These are phyloP conservation scores for Ia io DNA, from an alignment of 2,113 vertebrate genomes.

Conservation along the genomic window DNA sequence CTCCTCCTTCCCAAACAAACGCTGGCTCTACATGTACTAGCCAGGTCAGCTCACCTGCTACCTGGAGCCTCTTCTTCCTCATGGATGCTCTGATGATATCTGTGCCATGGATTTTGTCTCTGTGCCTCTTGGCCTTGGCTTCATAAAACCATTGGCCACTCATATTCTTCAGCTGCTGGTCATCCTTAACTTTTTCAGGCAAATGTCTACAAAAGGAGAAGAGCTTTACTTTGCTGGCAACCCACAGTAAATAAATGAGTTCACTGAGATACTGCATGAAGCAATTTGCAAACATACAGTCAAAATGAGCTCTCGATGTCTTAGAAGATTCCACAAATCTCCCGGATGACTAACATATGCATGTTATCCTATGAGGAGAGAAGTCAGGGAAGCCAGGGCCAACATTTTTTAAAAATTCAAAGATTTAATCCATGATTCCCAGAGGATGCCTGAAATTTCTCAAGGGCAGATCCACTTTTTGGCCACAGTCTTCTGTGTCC, in stretches of 20 bases:
- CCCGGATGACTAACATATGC: conserved; percentile 7
- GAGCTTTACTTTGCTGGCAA: conserved; percentile 29
- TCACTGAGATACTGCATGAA: background rate
- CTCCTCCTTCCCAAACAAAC: background rate
- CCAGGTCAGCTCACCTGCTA: conserved; percentile 80
- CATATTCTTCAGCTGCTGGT: conserved; percentile 88
- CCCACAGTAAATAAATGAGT: conserved; percentile 41
- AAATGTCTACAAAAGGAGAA: conserved; percentile 84
- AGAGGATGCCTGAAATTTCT: background rate
- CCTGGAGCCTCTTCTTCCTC: conserved; percentile 83
- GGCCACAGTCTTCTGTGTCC: background rate
- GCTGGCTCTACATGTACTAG: background rate
- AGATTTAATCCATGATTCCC: background rate
- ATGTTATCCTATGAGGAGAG: background rate
- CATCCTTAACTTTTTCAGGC: conserved; percentile 84
- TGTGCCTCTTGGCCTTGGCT: conserved; percentile 92
- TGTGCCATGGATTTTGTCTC: conserved; percentile 90
- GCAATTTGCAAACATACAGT: conserved; percentile 12
- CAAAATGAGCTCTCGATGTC: background rate
- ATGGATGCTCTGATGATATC: conserved; percentile 94
- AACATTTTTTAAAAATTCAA: background rate
- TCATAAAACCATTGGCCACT: conserved; percentile 98
- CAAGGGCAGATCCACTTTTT: conserved; percentile 7
- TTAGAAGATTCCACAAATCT: background rate
- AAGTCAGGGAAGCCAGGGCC: background rate